Percentiles rank a stretch among this genome's conserved stretches.
phyloP scores from a whole-genome alignment of 1,140 invertebrate genomes.

The Battus philenor region DNA sequence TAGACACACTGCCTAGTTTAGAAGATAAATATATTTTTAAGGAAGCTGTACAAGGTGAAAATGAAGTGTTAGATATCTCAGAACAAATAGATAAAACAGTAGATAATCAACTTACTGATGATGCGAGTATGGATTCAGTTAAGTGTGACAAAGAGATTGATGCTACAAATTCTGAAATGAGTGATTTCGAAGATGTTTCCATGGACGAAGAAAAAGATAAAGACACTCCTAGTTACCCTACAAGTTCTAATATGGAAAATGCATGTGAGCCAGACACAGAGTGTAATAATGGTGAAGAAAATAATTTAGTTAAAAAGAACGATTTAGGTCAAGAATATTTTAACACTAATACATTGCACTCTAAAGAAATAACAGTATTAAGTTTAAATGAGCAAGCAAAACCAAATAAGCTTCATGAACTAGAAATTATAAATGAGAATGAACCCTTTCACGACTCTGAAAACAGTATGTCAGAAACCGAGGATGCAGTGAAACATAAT shows the following conservation, averaged over 20 bases:
- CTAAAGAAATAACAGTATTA: too few species aligned
- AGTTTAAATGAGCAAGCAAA: too few species aligned
- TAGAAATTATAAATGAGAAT: too few species aligned
- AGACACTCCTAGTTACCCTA: background rate
- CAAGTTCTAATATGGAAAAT: too few species aligned
- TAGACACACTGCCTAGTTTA: background rate
- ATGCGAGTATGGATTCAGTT: background rate
- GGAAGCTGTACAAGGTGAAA: background rate
- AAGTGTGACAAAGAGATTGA: background rate
- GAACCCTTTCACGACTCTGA: too few species aligned
- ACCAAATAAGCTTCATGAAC: too few species aligned
- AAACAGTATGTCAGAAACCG: too few species aligned
- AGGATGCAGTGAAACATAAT: too few species aligned
- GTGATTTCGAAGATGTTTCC: too few species aligned
- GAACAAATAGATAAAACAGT: background rate
- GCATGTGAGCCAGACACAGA: too few species aligned
- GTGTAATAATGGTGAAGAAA: slow-evolving; percentile 5
- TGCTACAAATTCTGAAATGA: background rate
- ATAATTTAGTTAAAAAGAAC: background rate
- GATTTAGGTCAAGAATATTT: too few species aligned
- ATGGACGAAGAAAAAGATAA: background rate
- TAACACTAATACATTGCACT: too few species aligned
- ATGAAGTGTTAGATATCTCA: slow-evolving; percentile 6
- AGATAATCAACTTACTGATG: background rate
- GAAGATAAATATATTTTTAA: background rate